These are phyloP conservation scores for Echinometra lucunter DNA, from an alignment of 53 echinoderm and acorn worm genomes.

Conservation along the genomic window DNA sequence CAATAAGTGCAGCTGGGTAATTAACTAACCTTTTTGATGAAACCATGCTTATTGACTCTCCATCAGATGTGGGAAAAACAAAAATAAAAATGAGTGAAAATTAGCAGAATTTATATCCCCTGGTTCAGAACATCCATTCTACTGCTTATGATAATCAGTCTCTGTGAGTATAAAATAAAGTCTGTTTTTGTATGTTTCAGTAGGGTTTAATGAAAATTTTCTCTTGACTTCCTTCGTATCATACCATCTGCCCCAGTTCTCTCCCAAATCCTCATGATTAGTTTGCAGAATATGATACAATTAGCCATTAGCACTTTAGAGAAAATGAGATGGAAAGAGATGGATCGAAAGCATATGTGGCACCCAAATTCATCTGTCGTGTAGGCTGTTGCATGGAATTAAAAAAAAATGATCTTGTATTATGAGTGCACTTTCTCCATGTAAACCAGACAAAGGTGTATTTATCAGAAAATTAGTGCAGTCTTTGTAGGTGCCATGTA, in stretches of 20 bases:
- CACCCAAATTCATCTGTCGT: background rate
- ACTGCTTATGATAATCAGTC: background rate
- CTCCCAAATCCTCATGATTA: background rate
- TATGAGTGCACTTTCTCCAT: background rate
- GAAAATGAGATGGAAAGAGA: background rate
- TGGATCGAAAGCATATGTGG: background rate
- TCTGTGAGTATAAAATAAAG: background rate
- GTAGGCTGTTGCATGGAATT: background rate
- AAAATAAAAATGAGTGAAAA: background rate
- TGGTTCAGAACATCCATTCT: background rate
- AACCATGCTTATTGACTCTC: background rate
- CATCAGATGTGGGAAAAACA: background rate
- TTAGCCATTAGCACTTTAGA: background rate
- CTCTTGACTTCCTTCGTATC: background rate
- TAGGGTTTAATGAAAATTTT: background rate
- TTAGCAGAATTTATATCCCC: background rate
- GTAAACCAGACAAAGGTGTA: background rate
- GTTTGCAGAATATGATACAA: background rate
- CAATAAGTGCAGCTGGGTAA: background rate
- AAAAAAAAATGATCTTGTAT: background rate
- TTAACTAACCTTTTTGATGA: background rate
- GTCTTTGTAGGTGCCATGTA: background rate
- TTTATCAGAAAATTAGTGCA: background rate
- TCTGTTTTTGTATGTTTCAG: background rate
- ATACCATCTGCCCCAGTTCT: background rate